phyloP scores from a whole-genome alignment of 2,113 vertebrate genomes.

The Mus spicilegus region DNA sequence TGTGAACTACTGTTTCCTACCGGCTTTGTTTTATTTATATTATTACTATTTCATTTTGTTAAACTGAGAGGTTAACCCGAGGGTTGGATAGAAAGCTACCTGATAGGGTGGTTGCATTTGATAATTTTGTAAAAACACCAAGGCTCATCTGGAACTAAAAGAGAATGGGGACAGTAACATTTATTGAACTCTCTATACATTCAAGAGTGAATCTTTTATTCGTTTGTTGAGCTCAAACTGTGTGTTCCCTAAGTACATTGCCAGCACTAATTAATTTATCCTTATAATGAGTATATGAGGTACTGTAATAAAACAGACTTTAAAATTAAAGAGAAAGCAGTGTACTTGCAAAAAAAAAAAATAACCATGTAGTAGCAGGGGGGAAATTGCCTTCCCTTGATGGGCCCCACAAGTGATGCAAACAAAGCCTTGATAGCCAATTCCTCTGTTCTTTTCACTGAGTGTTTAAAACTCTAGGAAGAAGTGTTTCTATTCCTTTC shows the following conservation, averaged over 20 bases:
- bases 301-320: neutral
- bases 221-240: too few relatives aligned
- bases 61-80: neutral
- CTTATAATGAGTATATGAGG: neutral
- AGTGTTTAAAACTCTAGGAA: neutral
- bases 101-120: neutral
- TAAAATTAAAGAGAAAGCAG: neutral
- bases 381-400: neutral
- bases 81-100: neutral
- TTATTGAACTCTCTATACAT: neutral
- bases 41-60: neutral
- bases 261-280: neutral
- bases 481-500: neutral
- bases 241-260: neutral
- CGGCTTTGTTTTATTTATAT: neutral
- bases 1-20: neutral
- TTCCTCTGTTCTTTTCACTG: neutral
- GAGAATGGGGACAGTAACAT: neutral
- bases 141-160: neutral
- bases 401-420: too few relatives aligned
- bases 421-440: neutral
- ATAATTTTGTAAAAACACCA: neutral
- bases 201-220: neutral
- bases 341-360: neutral
- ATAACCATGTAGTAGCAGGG: neutral